Conservation (phyloP, 1,140 invertebrate species). For the Megathymus violae region DNA sequence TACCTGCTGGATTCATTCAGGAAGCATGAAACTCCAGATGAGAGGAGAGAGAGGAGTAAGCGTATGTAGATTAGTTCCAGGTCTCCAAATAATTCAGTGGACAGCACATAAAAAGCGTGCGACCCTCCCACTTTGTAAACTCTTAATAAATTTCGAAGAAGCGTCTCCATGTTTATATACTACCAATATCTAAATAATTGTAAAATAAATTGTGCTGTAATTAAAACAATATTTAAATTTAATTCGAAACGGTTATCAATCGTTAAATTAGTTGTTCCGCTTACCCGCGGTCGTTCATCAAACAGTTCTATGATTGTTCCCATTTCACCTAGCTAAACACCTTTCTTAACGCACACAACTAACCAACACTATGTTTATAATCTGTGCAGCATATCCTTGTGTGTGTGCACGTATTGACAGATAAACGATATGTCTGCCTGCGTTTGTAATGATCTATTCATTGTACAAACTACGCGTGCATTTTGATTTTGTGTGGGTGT, state of each 20-base stretch:
- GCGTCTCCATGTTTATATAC: no score
- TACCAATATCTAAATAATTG: no score
- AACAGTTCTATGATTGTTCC: slow-evolving; percentile 58
- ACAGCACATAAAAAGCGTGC: no score
- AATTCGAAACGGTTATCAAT: slow-evolving; percentile 30
- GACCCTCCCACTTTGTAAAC: no score
- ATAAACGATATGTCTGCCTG: slow-evolving; percentile 18
- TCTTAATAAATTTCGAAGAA: no score
- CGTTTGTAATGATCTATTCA: slow-evolving; percentile 18
- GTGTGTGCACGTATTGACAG: slow-evolving; percentile 30
- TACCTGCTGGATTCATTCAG: no score
- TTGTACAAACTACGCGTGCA: slow-evolving; percentile 10
- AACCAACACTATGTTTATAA: slow-evolving; percentile 39
- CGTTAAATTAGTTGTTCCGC: slow-evolving; percentile 56
- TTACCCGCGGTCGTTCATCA: slow-evolving; percentile 56
- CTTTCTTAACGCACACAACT: slow-evolving; percentile 78
- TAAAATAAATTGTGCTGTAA: no score
- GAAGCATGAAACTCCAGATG: no score
- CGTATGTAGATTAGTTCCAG: no score
- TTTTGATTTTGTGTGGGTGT: slow-evolving; percentile 43
- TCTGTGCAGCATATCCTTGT: slow-evolving; percentile 22
- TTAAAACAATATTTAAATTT: not conserved
- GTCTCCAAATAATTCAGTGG: no score
- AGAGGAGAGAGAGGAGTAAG: no score
- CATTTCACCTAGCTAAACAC: slow-evolving; percentile 79